Conservation (phyloP, 30 jellyfish, hydroid and myxozoan genomes). For the Aurelia aurita region DNA sequence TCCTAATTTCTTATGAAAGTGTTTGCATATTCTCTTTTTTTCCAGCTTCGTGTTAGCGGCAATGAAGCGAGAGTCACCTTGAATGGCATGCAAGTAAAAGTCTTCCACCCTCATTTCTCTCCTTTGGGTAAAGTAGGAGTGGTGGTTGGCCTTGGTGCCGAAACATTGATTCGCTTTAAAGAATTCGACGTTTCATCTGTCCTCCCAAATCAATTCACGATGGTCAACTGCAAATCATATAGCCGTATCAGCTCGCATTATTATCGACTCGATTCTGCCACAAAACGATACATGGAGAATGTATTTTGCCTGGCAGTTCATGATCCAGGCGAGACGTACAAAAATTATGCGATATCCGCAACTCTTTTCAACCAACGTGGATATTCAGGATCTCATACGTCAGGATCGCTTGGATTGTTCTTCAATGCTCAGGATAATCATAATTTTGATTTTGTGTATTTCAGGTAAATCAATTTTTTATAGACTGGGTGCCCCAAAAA, state of each 20-base stretch:
- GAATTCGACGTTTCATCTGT: constrained; percentile 47
- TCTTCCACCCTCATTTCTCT: constrained; percentile 66
- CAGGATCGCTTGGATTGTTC: constrained; percentile 78
- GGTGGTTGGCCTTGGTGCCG: constrained; percentile 71
- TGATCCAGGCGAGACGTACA: constrained; percentile 10
- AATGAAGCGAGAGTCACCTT: constrained; percentile 57
- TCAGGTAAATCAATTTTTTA: constrained; percentile 45
- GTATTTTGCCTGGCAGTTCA: constrained; percentile 78
- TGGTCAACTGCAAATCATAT: constrained; percentile 66
- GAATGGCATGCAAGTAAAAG: constrained; percentile 44
- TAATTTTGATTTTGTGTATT: constrained; percentile 73
- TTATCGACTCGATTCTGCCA: constrained; percentile 62
- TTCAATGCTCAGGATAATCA: constrained; percentile 74
- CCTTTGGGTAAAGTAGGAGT: constrained; percentile 77
- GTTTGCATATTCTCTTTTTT: too few relatives aligned
- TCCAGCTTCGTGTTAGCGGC: constrained; percentile 59
- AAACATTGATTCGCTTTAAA: constrained; percentile 63
- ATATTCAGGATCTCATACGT: constrained; percentile 34
- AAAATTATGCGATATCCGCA: constrained; percentile 68
- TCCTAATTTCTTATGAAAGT: too few relatives aligned
- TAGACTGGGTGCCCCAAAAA: too few relatives aligned
- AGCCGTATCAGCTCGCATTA: constrained; percentile 49
- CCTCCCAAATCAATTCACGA: constrained; percentile 23
- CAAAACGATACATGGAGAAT: constrained; percentile 57
- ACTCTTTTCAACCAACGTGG: constrained; percentile 68